Percentiles rank a stretch among this genome's conserved stretches.
phyloP scores from a whole-genome alignment of 2,797 vertebrate genomes.

The Nasua narica region DNA sequence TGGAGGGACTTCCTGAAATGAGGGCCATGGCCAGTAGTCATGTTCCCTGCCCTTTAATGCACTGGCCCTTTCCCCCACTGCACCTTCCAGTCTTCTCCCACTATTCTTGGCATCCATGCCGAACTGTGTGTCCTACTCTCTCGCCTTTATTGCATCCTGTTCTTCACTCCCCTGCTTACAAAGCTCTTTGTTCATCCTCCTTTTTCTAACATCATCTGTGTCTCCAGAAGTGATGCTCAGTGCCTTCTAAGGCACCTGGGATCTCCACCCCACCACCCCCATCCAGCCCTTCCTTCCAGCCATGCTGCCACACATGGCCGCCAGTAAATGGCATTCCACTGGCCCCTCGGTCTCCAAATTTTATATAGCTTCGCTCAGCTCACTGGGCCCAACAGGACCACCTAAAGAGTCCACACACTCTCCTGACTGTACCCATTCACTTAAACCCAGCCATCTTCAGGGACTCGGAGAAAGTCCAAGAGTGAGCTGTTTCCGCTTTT shows the following conservation, averaged over 20 bases:
- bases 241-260: neutral
- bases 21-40: neutral
- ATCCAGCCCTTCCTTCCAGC: neutral
- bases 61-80: too few relatives aligned
- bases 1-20: neutral
- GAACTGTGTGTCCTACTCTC: neutral
- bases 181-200: neutral
- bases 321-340: neutral
- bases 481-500: neutral
- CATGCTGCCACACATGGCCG: neutral
- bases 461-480: rapidly evolving
- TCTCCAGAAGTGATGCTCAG: neutral
- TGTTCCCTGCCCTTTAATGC: neutral
- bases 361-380: neutral
- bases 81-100: neutral
- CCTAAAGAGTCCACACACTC: neutral
- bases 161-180: neutral
- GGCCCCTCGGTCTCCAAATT: neutral
- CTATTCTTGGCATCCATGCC: neutral
- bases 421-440: neutral
- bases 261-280: too few relatives aligned
- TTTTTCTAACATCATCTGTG: neutral
- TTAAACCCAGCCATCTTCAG: neutral
- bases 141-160: neutral
- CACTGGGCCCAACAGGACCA: neutral